phyloP scores from a whole-genome alignment of 2,888 invertebrate genomes.

The Penaeus monodon region DNA sequence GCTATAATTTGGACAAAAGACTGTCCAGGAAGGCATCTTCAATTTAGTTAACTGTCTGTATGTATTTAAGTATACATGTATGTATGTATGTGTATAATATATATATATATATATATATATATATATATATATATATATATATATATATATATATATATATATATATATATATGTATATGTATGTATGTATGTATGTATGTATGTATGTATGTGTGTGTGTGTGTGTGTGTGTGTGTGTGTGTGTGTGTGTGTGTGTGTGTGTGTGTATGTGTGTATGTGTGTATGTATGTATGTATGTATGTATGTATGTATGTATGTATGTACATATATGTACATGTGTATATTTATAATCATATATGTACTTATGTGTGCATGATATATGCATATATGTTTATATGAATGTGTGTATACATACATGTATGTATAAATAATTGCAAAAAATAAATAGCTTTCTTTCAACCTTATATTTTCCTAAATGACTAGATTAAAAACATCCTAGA shows the following conservation, averaged over 20 bases:
- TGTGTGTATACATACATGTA: not conserved
- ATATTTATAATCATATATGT: not conserved
- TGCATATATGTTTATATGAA: not conserved
- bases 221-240: constrained; percentile 6
- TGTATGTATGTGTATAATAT: too few species aligned
- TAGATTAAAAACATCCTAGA: too few species aligned
- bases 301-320: not conserved
- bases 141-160: not conserved
- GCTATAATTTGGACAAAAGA: not conserved
- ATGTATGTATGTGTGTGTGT: constrained; percentile 22
- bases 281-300: not conserved
- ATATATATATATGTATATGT: not conserved
- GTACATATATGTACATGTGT: not conserved
- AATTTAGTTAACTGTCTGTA: too few species aligned
- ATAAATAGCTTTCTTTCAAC: too few species aligned
- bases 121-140: not conserved
- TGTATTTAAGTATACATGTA: too few species aligned
- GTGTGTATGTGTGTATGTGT: constrained; percentile 12
- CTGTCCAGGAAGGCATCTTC: not conserved
- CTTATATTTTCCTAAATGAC: too few species aligned
- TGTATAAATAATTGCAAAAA: too few species aligned
- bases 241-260: constrained; percentile 25
- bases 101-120: too few species aligned
- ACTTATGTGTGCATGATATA: not conserved
- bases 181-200: not conserved